These are phyloP conservation scores for Macrotrachela quadricornifera DNA, from an alignment of 1,140 invertebrate species.

Conservation along the genomic window DNA sequence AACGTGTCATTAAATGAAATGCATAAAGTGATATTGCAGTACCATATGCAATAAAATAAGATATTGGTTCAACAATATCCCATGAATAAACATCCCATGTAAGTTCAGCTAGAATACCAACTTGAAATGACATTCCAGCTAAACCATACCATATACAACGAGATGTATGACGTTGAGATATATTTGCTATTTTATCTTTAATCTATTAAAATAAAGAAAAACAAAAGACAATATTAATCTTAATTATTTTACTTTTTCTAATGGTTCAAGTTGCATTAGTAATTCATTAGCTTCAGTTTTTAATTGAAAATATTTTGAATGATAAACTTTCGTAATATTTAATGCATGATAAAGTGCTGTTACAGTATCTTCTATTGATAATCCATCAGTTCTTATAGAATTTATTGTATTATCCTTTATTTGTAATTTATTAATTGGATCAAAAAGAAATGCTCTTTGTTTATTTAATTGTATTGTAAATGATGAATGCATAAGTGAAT, in stretches of 20 bases:
- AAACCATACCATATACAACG: slow-evolving; percentile 65
- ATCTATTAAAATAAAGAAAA: too few relatives aligned
- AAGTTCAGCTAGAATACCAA: slow-evolving; percentile 74
- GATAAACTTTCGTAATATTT: too few relatives aligned
- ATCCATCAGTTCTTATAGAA: too few relatives aligned
- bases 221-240: too few relatives aligned
- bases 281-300: background rate
- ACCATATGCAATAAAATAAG: slow-evolving; percentile 95
- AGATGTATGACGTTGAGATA: slow-evolving; percentile 36
- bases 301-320: too few relatives aligned
- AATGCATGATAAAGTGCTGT: too few relatives aligned
- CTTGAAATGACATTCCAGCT: slow-evolving; percentile 82
- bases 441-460: too few relatives aligned
- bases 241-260: too few relatives aligned
- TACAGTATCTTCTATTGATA: too few relatives aligned
- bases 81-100: slow-evolving; percentile 99
- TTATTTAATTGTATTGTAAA: slow-evolving; percentile 2
- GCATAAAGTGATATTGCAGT: slow-evolving; percentile 89
- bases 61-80: slow-evolving; percentile 99
- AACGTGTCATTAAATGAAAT: slow-evolving; percentile 75
- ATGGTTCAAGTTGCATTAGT: background rate
- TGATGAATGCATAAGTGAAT: background rate
- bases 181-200: too few relatives aligned
- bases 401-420: too few relatives aligned
- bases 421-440: too few relatives aligned